These are phyloP conservation scores for Eupleurogrammus muticus DNA, from an alignment of 2,797 vertebrate genomes.

Conservation along the genomic window DNA sequence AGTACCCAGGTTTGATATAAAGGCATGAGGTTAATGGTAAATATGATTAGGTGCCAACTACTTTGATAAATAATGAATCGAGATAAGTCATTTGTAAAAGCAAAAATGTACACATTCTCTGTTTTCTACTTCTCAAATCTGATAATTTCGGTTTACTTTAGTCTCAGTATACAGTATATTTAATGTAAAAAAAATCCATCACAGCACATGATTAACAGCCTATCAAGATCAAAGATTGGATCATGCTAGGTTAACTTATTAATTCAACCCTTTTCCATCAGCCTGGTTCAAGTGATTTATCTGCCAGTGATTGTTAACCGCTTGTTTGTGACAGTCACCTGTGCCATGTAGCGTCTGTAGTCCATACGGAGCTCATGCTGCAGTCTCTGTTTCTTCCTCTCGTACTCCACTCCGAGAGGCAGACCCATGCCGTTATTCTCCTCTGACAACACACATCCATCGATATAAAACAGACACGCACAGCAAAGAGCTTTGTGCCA, in stretches of 20 bases:
- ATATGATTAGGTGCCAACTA: too few species aligned
- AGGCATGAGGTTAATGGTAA: too few species aligned
- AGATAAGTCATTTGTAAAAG: too few species aligned
- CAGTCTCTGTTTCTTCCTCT: conserved; percentile 92
- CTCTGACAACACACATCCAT: conserved; percentile 78
- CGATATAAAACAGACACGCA: conserved; percentile 22
- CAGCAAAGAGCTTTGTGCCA: neutral
- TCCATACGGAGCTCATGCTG: conserved; percentile 93
- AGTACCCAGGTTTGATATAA: too few species aligned
- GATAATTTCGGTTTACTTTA: too few species aligned
- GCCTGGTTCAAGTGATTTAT: too few species aligned
- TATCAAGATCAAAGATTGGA: neutral
- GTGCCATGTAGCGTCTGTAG: conserved; percentile 91
- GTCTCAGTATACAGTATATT: too few species aligned
- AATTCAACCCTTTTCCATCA: neutral
- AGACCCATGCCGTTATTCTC: conserved; percentile 86
- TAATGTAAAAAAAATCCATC: too few species aligned
- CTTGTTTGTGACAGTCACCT: conserved; percentile 80
- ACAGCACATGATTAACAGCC: neutral
- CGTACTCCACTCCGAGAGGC: conserved; percentile 93
- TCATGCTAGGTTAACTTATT: neutral
- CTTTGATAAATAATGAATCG: too few species aligned
- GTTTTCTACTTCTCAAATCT: too few species aligned
- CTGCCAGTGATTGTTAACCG: neutral
- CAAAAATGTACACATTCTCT: too few species aligned